A percentile compares a stretch with the other conserved stretches of the same genome.
Conservation (phyloP, 2,797 vertebrate species). For the Schizothorax lantsangensis region DNA sequence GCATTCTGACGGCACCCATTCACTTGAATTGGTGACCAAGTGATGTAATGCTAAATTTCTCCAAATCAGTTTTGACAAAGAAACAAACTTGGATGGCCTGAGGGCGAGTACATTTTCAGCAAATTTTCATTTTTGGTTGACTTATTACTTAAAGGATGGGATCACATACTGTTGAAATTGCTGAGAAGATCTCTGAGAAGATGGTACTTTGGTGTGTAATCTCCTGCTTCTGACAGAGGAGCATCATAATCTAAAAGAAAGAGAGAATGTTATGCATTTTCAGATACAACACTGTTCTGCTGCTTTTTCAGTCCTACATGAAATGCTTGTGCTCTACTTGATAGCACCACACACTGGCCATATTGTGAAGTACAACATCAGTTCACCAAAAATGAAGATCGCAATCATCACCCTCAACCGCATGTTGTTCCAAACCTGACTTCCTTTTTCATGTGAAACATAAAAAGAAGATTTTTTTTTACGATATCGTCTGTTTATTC, state of each 20-base stretch:
- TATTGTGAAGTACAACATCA: not conserved
- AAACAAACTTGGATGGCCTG: not conserved
- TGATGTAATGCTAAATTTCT: too few relatives aligned
- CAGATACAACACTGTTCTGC: not conserved
- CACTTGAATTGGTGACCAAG: not conserved
- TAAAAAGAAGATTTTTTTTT: not conserved
- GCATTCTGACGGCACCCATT: not conserved
- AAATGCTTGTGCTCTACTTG: not conserved
- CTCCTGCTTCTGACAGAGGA: conserved; percentile 91
- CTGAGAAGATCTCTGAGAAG: conserved; percentile 86
- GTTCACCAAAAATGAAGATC: not conserved
- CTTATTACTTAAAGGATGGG: not conserved
- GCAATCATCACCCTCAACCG: not conserved
- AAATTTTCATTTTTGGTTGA: not conserved
- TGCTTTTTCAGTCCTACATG: not conserved
- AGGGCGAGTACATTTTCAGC: not conserved
- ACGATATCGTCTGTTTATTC: too few relatives aligned
- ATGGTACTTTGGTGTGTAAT: conserved; percentile 92
- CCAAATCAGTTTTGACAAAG: not conserved
- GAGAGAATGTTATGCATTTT: not conserved
- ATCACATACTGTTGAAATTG: conserved; percentile 80
- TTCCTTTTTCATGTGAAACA: not conserved
- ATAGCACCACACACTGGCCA: not conserved
- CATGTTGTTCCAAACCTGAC: not conserved
- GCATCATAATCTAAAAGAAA: conserved; percentile 88